Base-by-base conservation (phyloP, 1,140 invertebrate species). In the Papilio aristodemus region DNA sequence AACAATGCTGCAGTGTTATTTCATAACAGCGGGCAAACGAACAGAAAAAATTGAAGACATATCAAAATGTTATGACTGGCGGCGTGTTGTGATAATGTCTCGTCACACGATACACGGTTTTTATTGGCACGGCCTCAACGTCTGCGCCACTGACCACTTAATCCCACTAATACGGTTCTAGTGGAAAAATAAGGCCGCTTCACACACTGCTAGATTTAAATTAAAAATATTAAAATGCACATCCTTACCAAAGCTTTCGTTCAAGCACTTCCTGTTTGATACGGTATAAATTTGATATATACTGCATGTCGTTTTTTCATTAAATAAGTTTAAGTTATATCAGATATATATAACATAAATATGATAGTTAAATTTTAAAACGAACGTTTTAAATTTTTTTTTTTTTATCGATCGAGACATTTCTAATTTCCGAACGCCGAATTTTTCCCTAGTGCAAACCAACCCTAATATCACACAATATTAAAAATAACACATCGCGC, bases 71-170 rank as follows among this genome's bases (percentile, higher is more conserved):
- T 62, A 62, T 62, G 59, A 62, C 59, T 62, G 36, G 59, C 13
- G 22, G 22, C 54, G 22, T 57, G 19, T 58, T 58, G 57, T 11
- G 10, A 50, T 50, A 50, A 58, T 36, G 57, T 58, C 59, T 62
- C 36, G 36, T 39, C 43, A 68, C 57, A 63, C 22, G 59, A 66
- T 32, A 32, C 66, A 70, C 17, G 67, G 41, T 71, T 70, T 57
- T 32, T 38, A 54, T 77, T 74, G 75, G 74, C 74, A 73, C 43
- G 60, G 58, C 14, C 60, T 73, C 74, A 76, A 76, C 54, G 68
- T 46, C 59, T 62, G 50, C 50, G 36, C 64, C 73, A 76, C 64
- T 76, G 74, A 71, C 74, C 74, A 76, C 69, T 69, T 71, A 69
- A 73, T 76, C 71, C 60, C 67, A 38, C 22, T 62, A 71, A 60